Conservation (phyloP, 2,113 vertebrate species). For the Leucosticte australis region DNA sequence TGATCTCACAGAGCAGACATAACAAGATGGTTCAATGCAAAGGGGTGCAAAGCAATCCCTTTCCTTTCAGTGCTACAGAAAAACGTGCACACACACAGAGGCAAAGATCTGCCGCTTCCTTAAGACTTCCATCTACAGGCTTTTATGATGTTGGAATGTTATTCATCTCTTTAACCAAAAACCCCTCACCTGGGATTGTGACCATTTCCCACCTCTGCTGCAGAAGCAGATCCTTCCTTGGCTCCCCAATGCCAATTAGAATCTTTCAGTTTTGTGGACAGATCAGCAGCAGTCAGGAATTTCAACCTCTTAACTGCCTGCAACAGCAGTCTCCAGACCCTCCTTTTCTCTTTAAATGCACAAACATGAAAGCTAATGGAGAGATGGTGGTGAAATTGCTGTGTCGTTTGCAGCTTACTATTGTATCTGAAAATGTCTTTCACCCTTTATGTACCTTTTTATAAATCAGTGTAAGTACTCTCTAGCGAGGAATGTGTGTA, state of each 20-base stretch:
- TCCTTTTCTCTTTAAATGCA: background rate
- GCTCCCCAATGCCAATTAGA: background rate
- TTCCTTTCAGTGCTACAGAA: background rate
- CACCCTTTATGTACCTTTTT: background rate
- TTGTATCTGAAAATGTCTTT: background rate
- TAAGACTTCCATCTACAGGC: background rate
- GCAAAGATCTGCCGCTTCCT: background rate
- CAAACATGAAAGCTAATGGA: background rate
- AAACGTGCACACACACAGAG: background rate
- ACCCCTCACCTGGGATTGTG: accelerated
- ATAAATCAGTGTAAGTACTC: background rate
- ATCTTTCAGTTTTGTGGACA: background rate
- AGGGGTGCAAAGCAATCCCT: background rate
- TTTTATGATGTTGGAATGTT: background rate
- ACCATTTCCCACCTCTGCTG: background rate
- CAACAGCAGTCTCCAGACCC: background rate
- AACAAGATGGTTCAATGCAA: background rate
- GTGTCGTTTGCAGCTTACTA: background rate
- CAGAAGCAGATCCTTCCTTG: background rate
- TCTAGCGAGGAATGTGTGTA: background rate
- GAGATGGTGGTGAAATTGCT: background rate
- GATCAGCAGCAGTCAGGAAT: background rate
- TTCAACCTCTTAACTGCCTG: background rate
- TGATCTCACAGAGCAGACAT: background rate
- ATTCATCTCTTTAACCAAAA: background rate